Evolutionary conservation across 2,888 invertebrate species (phyloP).

Genomic region (Hecatera dysodea): DNA sequence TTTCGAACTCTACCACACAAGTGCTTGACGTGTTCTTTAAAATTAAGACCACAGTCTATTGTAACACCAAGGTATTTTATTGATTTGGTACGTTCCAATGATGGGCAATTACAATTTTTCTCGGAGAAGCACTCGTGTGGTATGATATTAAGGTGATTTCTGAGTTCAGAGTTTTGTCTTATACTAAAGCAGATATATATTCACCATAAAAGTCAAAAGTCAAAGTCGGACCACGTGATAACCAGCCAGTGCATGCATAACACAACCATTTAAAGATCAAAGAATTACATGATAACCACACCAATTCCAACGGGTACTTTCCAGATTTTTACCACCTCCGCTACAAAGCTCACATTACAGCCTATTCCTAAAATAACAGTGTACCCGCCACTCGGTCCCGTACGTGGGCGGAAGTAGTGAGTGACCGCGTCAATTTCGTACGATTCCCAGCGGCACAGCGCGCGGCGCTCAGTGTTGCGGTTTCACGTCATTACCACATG

Average conservation of each 20-base stretch:
- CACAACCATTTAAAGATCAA: neutral
- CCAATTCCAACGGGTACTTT: too few species aligned
- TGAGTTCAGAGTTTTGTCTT: too few species aligned
- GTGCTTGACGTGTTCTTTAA: too few species aligned
- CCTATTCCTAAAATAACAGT: slow-evolving; percentile 40
- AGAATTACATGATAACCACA: neutral
- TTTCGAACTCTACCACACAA: too few species aligned
- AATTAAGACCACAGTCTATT: too few species aligned
- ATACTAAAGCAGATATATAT: too few species aligned
- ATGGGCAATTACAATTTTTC: too few species aligned
- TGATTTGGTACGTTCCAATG: too few species aligned
- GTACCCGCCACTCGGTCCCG: slow-evolving; percentile 24
- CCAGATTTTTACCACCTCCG: neutral
- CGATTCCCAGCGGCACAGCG: slow-evolving; percentile 41
- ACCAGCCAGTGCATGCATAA: neutral
- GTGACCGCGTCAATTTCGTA: slow-evolving; percentile 58
- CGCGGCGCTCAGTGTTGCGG: slow-evolving; percentile 47
- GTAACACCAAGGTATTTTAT: too few species aligned
- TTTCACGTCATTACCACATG: slow-evolving; percentile 62
- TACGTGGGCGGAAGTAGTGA: slow-evolving; percentile 57
- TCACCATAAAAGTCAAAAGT: neutral
- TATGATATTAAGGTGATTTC: too few species aligned
- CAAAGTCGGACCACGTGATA: neutral
- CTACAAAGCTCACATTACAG: slow-evolving; percentile 5
- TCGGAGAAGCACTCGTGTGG: too few species aligned